Evolutionary conservation across 2,113 vertebrate species (phyloP), one percentile per base, ranked within the genome.

Genomic region (Pleuronectes platessa): DNA sequence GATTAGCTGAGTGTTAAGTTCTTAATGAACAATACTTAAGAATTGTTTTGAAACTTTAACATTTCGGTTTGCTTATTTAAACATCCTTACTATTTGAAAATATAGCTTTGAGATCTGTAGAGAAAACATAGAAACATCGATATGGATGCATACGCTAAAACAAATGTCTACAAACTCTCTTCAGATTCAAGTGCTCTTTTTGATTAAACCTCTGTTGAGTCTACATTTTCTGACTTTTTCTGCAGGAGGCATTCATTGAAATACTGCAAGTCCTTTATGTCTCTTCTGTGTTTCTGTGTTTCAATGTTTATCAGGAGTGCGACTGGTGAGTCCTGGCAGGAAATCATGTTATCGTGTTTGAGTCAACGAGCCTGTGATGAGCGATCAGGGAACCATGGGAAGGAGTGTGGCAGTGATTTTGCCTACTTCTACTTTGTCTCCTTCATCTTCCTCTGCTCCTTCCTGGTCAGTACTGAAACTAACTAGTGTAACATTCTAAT

Each of bases 351-450:
- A 78, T 96, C 97, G 0, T 99, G 97, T 82, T 70, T 98, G 74
- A 97, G 96, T 76, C 93, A 93, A 71, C 93, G 93, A 63, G 76
- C 90, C 54, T 99, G 97, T 1, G 97, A 99, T 3, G 84, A 86
- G 0, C 85, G 76, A 3, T 95, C 96, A 0, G 95, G 96, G 74
- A 90, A 91, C 2, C 85, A 69, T 18, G 95, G 93, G 58, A 95
- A 95, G 0, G 96, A 97, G 64, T 99, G 97, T 0, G 97, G 97
- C 84, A 99, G 97, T 0, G 96, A 99, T 80, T 99, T 99, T 23
- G 97, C 97, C 82, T 99, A 98, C 74, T 98, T 99, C 88, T 99
- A 99, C 94, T 99, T 99, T 0, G 98, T 99, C 61, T 99, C 97
- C 0, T 99, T 99, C 90, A 99, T 99, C 90, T 99, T 99, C 93